Conservation (phyloP, 2,797 vertebrate genomes). For the Schizopygopsis pylzovi region DNA sequence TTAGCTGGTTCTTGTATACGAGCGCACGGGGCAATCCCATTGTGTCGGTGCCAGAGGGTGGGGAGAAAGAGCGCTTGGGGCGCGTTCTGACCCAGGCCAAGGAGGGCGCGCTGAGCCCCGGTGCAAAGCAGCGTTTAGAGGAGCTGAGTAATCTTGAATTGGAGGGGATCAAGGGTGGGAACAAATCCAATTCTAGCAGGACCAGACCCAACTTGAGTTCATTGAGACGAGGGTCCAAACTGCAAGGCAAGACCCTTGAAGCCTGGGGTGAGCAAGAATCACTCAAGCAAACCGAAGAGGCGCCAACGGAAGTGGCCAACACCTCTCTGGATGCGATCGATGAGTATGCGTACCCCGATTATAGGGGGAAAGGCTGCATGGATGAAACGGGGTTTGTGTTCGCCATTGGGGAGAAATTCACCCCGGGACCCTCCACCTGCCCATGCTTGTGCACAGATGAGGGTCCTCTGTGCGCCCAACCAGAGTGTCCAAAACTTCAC, state of each 20-base stretch:
- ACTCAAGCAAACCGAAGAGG: slow-evolving; percentile 79
- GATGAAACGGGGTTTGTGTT: slow-evolving; percentile 98
- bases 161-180: slow-evolving; percentile 76
- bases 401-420: slow-evolving; percentile 94
- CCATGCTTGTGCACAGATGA: slow-evolving; percentile 99
- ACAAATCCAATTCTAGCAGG: slow-evolving; percentile 80
- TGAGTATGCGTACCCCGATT: slow-evolving; percentile 96
- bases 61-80: slow-evolving; percentile 64
- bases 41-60: slow-evolving; percentile 77
- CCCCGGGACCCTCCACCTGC: slow-evolving; percentile 93
- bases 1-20: slow-evolving; percentile 90
- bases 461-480: slow-evolving; percentile 92
- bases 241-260: slow-evolving; percentile 74
- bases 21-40: slow-evolving; percentile 86
- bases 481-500: slow-evolving; percentile 94
- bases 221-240: slow-evolving; percentile 75
- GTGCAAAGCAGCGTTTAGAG: slow-evolving; percentile 77
- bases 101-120: slow-evolving; percentile 74
- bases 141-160: slow-evolving; percentile 81
- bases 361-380: slow-evolving; percentile 97
- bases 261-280: slow-evolving; percentile 76
- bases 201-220: slow-evolving; percentile 78
- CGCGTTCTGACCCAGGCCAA: slow-evolving; percentile 63
- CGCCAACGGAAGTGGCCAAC: slow-evolving; percentile 80
- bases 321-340: slow-evolving; percentile 86